A percentile compares a stretch with the other conserved stretches of the same genome.
These are phyloP conservation scores for Eilema sororculum DNA, from an alignment of 2,888 invertebrate genomes.

Conservation along the genomic window DNA sequence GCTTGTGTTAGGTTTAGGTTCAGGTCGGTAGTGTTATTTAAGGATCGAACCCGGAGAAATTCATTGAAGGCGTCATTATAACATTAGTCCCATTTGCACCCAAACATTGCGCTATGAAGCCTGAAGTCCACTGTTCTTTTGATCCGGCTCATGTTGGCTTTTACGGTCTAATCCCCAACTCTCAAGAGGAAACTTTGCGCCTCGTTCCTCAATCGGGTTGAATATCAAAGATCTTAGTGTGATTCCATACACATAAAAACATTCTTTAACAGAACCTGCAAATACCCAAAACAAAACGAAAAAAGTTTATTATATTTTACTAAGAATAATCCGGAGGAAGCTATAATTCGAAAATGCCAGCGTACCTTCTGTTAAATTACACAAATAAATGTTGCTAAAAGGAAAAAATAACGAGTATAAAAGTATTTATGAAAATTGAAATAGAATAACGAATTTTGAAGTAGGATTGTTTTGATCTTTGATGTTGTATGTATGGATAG, in stretches of 20 bases:
- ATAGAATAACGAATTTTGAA: constrained; percentile 7
- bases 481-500: not conserved
- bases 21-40: too few species aligned
- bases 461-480: not conserved
- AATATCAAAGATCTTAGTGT: not conserved
- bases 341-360: not conserved
- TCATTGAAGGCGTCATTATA: too few species aligned
- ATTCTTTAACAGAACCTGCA: not conserved
- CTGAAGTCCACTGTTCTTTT: too few species aligned
- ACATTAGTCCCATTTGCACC: too few species aligned
- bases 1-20: too few species aligned
- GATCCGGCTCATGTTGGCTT: too few species aligned
- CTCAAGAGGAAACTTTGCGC: too few species aligned
- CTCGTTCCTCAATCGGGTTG: too few species aligned
- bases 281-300: not conserved
- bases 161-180: too few species aligned
- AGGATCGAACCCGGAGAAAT: too few species aligned
- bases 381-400: constrained; percentile 16
- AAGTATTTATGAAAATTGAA: constrained; percentile 21
- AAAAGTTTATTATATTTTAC: not conserved
- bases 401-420: constrained; percentile 12
- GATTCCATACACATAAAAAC: not conserved
- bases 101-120: too few species aligned
- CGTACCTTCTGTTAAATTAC: constrained; percentile 7
- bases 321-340: not conserved